These are phyloP conservation scores for Creontiades dilutus DNA, from an alignment of 2,888 invertebrate species.

Conservation along the genomic window DNA sequence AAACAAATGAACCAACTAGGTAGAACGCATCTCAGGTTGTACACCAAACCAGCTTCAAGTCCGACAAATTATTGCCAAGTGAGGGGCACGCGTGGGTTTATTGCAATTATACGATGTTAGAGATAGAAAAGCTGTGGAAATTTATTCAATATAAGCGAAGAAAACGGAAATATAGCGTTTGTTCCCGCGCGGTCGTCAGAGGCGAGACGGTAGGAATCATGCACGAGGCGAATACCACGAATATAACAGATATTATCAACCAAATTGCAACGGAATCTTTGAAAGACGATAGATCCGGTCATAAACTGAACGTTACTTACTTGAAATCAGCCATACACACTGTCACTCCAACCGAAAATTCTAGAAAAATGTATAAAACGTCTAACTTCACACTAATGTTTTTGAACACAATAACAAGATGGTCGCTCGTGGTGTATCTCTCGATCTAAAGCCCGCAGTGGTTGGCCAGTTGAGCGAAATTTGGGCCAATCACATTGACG, in stretches of 20 bases:
- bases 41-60: not conserved
- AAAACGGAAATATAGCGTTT: slow-evolving; percentile 10
- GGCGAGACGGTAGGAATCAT: slow-evolving; percentile 21
- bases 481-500: slow-evolving; percentile 4
- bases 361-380: slow-evolving; percentile 75
- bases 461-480: slow-evolving; percentile 20
- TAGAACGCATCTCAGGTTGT: slow-evolving; percentile 2
- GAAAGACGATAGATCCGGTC: not conserved
- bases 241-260: not conserved
- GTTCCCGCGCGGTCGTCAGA: slow-evolving; percentile 66
- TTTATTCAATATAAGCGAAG: not conserved
- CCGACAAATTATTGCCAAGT: not conserved
- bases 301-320: slow-evolving; percentile 72
- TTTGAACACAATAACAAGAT: slow-evolving; percentile 76
- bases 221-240: slow-evolving; percentile 55
- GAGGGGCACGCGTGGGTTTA: too few relatives aligned
- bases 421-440: slow-evolving; percentile 70
- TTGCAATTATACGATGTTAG: too few relatives aligned
- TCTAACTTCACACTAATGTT: slow-evolving; percentile 75
- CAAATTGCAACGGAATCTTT: not conserved
- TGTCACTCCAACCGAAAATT: slow-evolving; percentile 72
- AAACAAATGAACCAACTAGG: slow-evolving; percentile 54
- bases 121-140: too few relatives aligned
- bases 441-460: not conserved
- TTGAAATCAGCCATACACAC: slow-evolving; percentile 74